Evolutionary conservation across 2,888 invertebrate genomes (phyloP), one percentile per base, ranked within the genome.

Genomic region (Nymphalis polychloros): DNA sequence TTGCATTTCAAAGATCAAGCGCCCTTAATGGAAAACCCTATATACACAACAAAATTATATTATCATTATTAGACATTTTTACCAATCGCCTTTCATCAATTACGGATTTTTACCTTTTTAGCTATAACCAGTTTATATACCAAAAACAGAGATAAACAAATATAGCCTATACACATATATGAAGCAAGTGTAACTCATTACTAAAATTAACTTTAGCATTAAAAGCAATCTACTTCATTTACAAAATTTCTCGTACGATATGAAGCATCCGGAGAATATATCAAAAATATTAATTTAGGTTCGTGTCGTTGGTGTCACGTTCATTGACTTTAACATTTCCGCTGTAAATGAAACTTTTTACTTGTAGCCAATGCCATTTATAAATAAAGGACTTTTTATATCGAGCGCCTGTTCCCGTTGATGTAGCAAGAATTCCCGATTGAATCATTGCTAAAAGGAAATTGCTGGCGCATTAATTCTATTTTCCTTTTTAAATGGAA

Each of bases 261-360:
- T 13, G 60, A 41, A 52, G 63, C 59, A 63, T 63, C 64, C 64
- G 50, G 59, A 68, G 68, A 63, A 67, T 70, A 70, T 61, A 63
- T 67, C 73, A 77, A 77, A 79, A 78, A 78, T 79, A 82, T 84
- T 82, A 83, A 84, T 85, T 82, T 82, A 82, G 81, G 76, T 80
- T 77, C 53, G 41, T n/a, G 27, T 62, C 62, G 53, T 62, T 48
- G 35, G 55, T 64, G 50, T 61, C 31, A 47, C 63, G n/a, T 62
- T 57, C 49, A 50, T 72, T 73, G 72, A 73, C 63, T 61, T 64
- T 67, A 73, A 74, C 69, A 71, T 72, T 72, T 73, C 69, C 73
- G 69, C 67, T 68, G 64, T 63, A 65, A 65, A 68, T 61, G 67
- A 70, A 75, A 50, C 64, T 59, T 47, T 67, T 70, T 59, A 41